Evolutionary conservation across 2,888 invertebrate species (phyloP), one percentile per base, ranked within the genome.

Genomic region (Ennomos fuscantarius): DNA sequence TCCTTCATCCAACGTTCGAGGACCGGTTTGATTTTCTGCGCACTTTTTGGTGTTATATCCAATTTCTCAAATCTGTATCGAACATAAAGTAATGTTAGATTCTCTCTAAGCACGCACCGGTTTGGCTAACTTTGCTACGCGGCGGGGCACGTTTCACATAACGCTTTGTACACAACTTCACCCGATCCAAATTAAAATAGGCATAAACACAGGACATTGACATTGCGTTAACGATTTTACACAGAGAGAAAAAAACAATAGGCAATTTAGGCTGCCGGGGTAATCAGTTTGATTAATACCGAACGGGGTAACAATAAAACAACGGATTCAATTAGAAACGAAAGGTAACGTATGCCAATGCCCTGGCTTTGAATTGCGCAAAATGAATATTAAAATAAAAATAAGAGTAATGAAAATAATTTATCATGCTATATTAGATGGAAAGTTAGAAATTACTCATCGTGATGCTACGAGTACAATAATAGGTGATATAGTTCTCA

Each of bases 1-100:
- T 99, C 99, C 90, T 97, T 97, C 98, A 99, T 99, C 99, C 99
- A 99, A 91, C 97, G 95, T 92, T 99, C 99, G 84, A 99, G 94
- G 76, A 99, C 99, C 73, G 99, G 99, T 92, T 99, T 99, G 87
- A 99, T 99, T 95, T 99, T 99, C 94, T 98, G 98, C 81, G 99
- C 99, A 94, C 99, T 99, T 94, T 99, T 99, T 85, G 99, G 99
- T 82, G 99, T 99, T 82, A 99, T 99, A 94, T 99, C 99, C 93
- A 99, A 94, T 94, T 99, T 99, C 94, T 99, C 99, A 95, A 99
- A 99, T 96, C 98, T 98, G 93, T 84, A 93, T 93, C 87, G 87
- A 93, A 93, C 88, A 93, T 87, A 84, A 91, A 90, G 75, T 84
- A 81, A 84, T 87, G 89, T 88, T 90, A 92, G 89, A 90, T 74